Base-by-base conservation (phyloP, 64 coral and sea anemone species). In the Pocillopora verrucosa region DNA sequence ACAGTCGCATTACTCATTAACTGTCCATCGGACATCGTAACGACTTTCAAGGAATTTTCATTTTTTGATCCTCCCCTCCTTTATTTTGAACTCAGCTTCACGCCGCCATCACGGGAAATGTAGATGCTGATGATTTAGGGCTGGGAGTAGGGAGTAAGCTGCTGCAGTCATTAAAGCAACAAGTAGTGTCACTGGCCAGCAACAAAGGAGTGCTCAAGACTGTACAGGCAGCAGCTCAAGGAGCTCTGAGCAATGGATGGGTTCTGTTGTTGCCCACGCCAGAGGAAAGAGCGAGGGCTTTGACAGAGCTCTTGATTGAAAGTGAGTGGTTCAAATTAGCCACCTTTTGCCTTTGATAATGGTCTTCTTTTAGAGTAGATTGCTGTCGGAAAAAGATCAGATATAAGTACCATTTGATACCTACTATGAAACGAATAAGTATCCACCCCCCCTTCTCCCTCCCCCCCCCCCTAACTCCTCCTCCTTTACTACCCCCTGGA, bases 91-190 rank as follows among this genome's bases (percentile, higher is more conserved):
- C 72, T 14, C 61, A 99, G 97, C 91, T 95, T 38, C 94, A 99
- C 76, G 94, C 97, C 20, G 97, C 97, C 65, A 99, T 99, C 15
- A 95, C 91, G 59, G 97, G 95, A 59, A 86, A 82, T 45, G 94
- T 93, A 34, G 91, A 89, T 61, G 94, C 93, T 4, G 91, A 90
- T 26, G 88, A 95, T 69, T 61, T 99, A 64, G 97, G 97, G 51
- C 88, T 99, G 65, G 97, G 97, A 16, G 97, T 95, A 68, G 97
- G 97, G 76, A 99, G 97, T 85, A 99, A 99, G 58, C 77, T 99
- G 58, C 78, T 99, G 16, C 97, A 99, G 94, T 99, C 97, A 10
- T 84, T 99, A 38, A 95, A 95, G 76, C 93, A 99, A 80, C 97
- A 99, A 76, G 94, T 99, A 24, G 97, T 99, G 13, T 92, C 94